Evolutionary conservation across 2,888 invertebrate species (phyloP), one percentile per base, ranked within the genome.

Genomic region (Halictus quadricinctus): DNA sequence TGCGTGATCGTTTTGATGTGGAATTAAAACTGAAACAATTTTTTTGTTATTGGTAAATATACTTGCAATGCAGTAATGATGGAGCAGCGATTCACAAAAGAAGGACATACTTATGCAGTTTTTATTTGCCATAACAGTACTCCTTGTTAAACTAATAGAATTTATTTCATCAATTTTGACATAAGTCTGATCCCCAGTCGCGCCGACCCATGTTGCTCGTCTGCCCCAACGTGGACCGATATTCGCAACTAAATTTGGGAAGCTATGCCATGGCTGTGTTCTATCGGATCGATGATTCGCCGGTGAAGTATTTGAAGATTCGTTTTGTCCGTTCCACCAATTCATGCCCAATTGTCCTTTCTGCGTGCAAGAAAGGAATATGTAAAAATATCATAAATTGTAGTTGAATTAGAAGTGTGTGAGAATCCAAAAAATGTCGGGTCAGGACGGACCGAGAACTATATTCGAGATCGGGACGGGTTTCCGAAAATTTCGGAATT

Each of bases 181-280:
- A 93, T 98, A 98, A 1, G 99, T 99, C 95, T 98, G 98, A 95
- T 99, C 99, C 0, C 98, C 99, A n/a, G 98, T 98, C 7, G 99
- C 99, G 1, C 98, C 97, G 25, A 99, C 96, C 98, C 98, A 99
- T 0, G 98, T 98, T 0, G 98, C 99, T 91, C 97, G 96, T 89
- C 98, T 96, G 0, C 98, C 98, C 95, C 97, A 97, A 81, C 97
- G 96, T 0, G 98, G 97, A 0, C 99, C 99, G 72, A 98, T 96
- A 76, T 97, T 97, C 0, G 97, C 97, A 50, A 99, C 97, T 3
- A 96, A 95, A 8, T 96, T 97, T 1, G 98, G 98, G 80, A 96
- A 96, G 46, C 97, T 96, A 93, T 96, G 96, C 97, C 97, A 97
- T 0, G 96, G 95, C 60, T 96, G 95, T 69, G 96, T 95, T 86